These are phyloP conservation scores for Procavia capensis DNA, from an alignment of 2,113 vertebrate genomes.

Conservation along the genomic window DNA sequence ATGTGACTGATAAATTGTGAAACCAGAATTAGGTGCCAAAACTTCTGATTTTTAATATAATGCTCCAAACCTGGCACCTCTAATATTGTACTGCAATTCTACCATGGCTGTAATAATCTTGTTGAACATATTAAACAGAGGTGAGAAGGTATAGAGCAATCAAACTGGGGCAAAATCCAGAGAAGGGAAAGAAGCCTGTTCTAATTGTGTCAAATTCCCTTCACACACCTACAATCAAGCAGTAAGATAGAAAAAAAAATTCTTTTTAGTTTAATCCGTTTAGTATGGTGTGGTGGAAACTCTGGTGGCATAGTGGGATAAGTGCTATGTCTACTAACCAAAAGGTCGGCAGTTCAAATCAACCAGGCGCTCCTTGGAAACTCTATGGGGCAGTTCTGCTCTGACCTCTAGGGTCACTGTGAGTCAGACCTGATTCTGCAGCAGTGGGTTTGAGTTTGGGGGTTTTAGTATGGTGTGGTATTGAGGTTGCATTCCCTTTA, in stretches of 20 bases:
- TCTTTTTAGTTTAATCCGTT: no score
- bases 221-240: not conserved
- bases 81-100: not conserved
- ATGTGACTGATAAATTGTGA: not conserved
- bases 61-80: not conserved
- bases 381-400: no score
- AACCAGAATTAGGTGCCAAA: not conserved
- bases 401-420: no score
- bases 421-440: no score
- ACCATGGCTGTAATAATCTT: not conserved
- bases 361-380: no score
- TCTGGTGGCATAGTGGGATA: no score
- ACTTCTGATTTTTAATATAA: not conserved
- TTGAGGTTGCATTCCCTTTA: not conserved
- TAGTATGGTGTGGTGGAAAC: not conserved
- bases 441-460: no score
- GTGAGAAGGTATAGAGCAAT: not conserved
- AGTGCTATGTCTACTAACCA: no score
- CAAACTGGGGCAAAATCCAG: not conserved
- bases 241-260: not conserved
- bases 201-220: not conserved
- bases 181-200: not conserved
- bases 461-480: not conserved
- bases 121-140: constrained; percentile 3
- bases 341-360: no score